These are phyloP conservation scores for Terrapene triunguis DNA, from an alignment of 2,113 vertebrate genomes.

Conservation along the genomic window DNA sequence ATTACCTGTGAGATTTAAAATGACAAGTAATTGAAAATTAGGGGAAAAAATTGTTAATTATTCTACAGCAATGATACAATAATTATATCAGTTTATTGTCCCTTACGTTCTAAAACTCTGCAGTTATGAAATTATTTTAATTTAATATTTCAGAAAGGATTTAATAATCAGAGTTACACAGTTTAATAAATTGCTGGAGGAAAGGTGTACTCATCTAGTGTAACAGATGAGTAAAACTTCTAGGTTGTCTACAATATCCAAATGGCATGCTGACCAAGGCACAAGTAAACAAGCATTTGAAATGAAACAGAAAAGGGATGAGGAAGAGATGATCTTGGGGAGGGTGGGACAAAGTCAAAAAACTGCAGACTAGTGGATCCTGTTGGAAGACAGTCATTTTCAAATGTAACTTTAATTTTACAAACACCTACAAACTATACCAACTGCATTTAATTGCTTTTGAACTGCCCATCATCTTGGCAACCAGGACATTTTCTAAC, in stretches of 20 bases:
- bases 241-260: slow-evolving; percentile 49
- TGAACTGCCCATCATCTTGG: background rate
- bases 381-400: slow-evolving; percentile 15
- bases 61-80: slow-evolving; percentile 69
- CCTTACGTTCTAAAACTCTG: slow-evolving; percentile 68
- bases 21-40: slow-evolving; percentile 71
- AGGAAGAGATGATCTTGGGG: background rate
- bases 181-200: slow-evolving; percentile 70
- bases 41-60: slow-evolving; percentile 68
- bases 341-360: background rate
- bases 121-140: slow-evolving; percentile 70
- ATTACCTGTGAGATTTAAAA: slow-evolving; percentile 65
- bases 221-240: slow-evolving; percentile 53
- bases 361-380: background rate
- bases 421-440: background rate
- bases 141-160: slow-evolving; percentile 66
- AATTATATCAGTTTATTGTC: slow-evolving; percentile 71
- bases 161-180: slow-evolving; percentile 70
- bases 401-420: background rate
- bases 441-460: background rate
- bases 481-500: background rate
- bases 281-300: slow-evolving; percentile 41
- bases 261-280: slow-evolving; percentile 12
- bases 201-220: slow-evolving; percentile 57
- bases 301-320: background rate